Conservation (phyloP, 2,113 vertebrate species). For the Rhinogobius similis region DNA sequence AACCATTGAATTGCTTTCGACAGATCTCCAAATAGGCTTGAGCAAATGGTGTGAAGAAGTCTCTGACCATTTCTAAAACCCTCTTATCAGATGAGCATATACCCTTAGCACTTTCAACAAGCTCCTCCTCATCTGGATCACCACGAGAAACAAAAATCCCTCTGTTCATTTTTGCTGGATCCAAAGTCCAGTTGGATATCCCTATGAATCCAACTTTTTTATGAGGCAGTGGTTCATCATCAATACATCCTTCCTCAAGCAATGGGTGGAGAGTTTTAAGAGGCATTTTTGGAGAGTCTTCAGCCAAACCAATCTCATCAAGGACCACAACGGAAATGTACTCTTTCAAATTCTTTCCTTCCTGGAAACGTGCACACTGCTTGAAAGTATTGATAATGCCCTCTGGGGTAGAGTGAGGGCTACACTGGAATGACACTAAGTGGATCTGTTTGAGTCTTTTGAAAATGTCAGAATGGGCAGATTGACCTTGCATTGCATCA, state of each 20-base stretch:
- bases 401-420: slow-evolving; percentile 95
- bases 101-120: slow-evolving; percentile 87
- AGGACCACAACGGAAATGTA: slow-evolving; percentile 95
- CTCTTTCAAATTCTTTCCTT: slow-evolving; percentile 89
- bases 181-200: slow-evolving; percentile 97
- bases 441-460: slow-evolving; percentile 90
- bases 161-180: slow-evolving; percentile 98
- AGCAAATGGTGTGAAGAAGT: slow-evolving; percentile 85
- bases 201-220: slow-evolving; percentile 95
- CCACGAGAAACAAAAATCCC: slow-evolving; percentile 95
- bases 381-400: slow-evolving; percentile 96
- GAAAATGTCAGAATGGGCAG: slow-evolving; percentile 86
- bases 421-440: slow-evolving; percentile 96
- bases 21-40: slow-evolving; percentile 84
- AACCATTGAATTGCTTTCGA: slow-evolving; percentile 82
- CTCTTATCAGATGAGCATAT: slow-evolving; percentile 87
- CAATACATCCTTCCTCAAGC: slow-evolving; percentile 94
- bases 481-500: slow-evolving; percentile 94
- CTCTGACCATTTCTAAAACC: slow-evolving; percentile 79
- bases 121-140: slow-evolving; percentile 84
- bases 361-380: slow-evolving; percentile 95
- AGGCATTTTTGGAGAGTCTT: slow-evolving; percentile 96
- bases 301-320: slow-evolving; percentile 95
- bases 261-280: slow-evolving; percentile 94
- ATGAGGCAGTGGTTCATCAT: slow-evolving; percentile 88